These are phyloP conservation scores for Toxotes lorentzi DNA, from an alignment of 2,797 vertebrate genomes.

Conservation along the genomic window DNA sequence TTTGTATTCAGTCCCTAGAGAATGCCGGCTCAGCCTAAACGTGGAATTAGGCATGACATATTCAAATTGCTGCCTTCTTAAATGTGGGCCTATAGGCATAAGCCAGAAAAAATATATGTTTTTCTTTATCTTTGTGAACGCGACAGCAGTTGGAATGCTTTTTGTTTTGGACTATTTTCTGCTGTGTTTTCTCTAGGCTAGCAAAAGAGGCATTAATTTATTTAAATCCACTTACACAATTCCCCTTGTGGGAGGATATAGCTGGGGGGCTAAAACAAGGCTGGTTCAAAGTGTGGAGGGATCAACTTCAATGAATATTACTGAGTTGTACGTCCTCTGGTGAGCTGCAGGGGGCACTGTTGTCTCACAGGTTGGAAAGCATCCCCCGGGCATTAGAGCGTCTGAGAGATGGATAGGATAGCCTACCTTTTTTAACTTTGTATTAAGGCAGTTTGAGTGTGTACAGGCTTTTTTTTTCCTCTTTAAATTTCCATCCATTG, in stretches of 20 bases:
- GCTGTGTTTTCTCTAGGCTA: constrained; percentile 54
- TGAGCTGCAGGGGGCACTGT: constrained; percentile 78
- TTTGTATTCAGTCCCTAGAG: constrained; percentile 74
- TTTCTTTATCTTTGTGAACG: constrained; percentile 65
- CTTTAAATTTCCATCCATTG: constrained; percentile 38
- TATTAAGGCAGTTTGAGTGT: constrained; percentile 42
- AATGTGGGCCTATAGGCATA: constrained; percentile 55
- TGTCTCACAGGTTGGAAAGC: constrained; percentile 50
- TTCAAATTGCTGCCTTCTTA: constrained; percentile 64
- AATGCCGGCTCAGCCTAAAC: constrained; percentile 64
- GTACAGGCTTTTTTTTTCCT: constrained; percentile 8
- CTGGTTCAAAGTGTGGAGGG: constrained; percentile 52
- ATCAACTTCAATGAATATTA: constrained; percentile 36
- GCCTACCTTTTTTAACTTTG: constrained; percentile 50
- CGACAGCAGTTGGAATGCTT: constrained; percentile 29
- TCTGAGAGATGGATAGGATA: constrained; percentile 47
- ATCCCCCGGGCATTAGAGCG: constrained; percentile 7
- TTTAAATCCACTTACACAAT: constrained; percentile 82
- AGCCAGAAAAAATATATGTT: constrained; percentile 47
- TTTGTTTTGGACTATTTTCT: constrained; percentile 50
- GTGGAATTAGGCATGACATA: constrained; percentile 72
- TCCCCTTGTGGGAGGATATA: constrained; percentile 72
- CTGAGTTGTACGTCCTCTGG: neutral
- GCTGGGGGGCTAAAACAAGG: constrained; percentile 61
- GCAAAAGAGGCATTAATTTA: constrained; percentile 76